Evolutionary conservation across 1,140 invertebrate genomes (phyloP).

Genomic region (Aphis gossypii): DNA sequence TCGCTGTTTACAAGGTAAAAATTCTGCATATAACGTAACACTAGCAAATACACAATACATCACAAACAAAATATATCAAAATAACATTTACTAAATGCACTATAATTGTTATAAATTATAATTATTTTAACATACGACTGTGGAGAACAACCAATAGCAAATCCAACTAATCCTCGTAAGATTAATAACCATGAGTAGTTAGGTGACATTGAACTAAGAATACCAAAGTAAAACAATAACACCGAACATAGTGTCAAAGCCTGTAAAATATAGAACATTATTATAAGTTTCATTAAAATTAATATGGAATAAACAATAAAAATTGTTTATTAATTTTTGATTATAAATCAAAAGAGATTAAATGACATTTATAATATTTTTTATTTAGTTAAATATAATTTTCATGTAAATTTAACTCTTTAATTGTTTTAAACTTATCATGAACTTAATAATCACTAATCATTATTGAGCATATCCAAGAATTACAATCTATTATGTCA

Average conservation of each 20-base stretch:
- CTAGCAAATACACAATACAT: slow-evolving; percentile 67
- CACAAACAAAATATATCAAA: slow-evolving; percentile 37
- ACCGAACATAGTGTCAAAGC: slow-evolving; percentile 86
- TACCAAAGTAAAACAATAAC: slow-evolving; percentile 88
- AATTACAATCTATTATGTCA: neutral
- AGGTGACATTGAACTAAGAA: slow-evolving; percentile 88
- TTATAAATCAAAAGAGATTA: neutral
- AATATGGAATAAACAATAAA: neutral
- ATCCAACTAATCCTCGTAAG: slow-evolving; percentile 89
- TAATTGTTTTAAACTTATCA: neutral
- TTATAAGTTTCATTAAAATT: neutral
- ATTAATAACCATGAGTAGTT: slow-evolving; percentile 91
- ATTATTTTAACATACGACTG: slow-evolving; percentile 84
- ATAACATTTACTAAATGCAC: slow-evolving; percentile 4
- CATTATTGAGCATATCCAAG: neutral
- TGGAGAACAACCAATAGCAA: slow-evolving; percentile 94
- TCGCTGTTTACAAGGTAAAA: slow-evolving; percentile 89
- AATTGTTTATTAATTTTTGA: neutral
- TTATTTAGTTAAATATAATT: neutral
- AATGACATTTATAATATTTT: neutral
- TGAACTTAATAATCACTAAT: neutral
- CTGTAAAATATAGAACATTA: slow-evolving; percentile 66
- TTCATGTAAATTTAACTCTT: neutral
- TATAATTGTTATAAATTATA: slow-evolving; percentile 51
- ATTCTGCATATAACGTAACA: slow-evolving; percentile 95